Base-by-base conservation (phyloP, 1,140 invertebrate genomes). In the Drosophila orena region DNA sequence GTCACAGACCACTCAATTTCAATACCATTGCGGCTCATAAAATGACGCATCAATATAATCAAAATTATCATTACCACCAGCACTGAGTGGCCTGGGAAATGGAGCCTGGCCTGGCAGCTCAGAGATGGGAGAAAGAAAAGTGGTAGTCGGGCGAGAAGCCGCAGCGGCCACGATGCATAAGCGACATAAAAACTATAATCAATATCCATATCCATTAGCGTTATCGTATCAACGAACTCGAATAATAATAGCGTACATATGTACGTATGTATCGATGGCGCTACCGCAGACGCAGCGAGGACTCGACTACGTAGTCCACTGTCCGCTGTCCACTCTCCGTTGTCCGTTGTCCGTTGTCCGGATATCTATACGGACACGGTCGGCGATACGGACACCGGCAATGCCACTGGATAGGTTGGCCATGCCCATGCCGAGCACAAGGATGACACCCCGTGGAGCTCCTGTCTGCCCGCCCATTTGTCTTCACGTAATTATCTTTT, bases 401-500 rank as follows among this genome's bases (percentile, higher is more conserved):
- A 11, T 24, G 44, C 59, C 35, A 52, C 44, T 42, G 64, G 35
- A 65, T 64, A 42, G 44, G 34, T 49, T 42, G 61, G 14, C 24
- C 47, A 20, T 49, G 61, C 15, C 24, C 46, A 20, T 49, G 61
- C 30, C 34, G 14, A 34, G 61, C 61, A 37, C 34, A 24, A 62
- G 43, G 58, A 65, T 47, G 46, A 27, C 30, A 10, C 34, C 53
- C 50, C 27, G 42, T 37, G 30, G 34, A 14, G 49, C 35, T 54
- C 55, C 38, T 46, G 44, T 35, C 35, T 22, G 57, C 58, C 57
- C 56, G 64, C 83, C 73, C 84, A 89, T 89, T 89, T 89, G 84
- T 89, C 84, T 89, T 89, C 84, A 89, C 84, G 79, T 89, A 89
- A 89, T 89, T 89, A 89, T 90, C 84, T 89, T 89, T 89, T 89